Evolutionary conservation across 2,113 vertebrate genomes (phyloP).

Genomic region (Ammodytes dubius): DNA sequence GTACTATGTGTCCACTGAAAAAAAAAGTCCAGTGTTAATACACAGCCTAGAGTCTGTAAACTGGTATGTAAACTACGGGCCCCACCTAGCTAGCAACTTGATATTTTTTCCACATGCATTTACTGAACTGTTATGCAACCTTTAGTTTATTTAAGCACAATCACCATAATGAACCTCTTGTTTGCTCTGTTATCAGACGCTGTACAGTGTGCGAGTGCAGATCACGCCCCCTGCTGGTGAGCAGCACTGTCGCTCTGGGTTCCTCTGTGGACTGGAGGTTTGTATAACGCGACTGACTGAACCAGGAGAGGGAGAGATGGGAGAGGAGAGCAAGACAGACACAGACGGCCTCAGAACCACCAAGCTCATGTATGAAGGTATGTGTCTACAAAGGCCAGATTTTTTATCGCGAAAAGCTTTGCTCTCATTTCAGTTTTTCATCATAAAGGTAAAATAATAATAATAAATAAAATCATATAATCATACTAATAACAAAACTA

Average conservation of each 20-base stretch:
- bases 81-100: no score
- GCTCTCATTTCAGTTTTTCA: no score
- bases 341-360: conserved; percentile 88
- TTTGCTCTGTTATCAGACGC: conserved; percentile 84
- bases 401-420: no score
- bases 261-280: conserved; percentile 93
- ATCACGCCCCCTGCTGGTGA: conserved; percentile 88
- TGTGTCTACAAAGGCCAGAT: not conserved
- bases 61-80: no score
- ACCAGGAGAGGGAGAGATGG: conserved; percentile 87
- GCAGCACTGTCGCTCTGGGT: conserved; percentile 91
- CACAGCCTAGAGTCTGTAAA: no score
- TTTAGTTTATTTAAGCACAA: not conserved
- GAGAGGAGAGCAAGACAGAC: conserved; percentile 90
- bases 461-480: no score
- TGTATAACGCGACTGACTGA: conserved; percentile 91
- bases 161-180: not conserved
- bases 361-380: conserved; percentile 98
- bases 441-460: no score
- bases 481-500: no score
- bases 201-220: conserved; percentile 90
- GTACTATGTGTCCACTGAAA: no score
- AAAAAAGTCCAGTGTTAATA: no score
- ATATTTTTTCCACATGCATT: not conserved
- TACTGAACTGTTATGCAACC: not conserved